Evolutionary conservation across 2,888 invertebrate genomes (phyloP), one percentile per base, ranked within the genome.

Genomic region (Eucera pruinosa): DNA sequence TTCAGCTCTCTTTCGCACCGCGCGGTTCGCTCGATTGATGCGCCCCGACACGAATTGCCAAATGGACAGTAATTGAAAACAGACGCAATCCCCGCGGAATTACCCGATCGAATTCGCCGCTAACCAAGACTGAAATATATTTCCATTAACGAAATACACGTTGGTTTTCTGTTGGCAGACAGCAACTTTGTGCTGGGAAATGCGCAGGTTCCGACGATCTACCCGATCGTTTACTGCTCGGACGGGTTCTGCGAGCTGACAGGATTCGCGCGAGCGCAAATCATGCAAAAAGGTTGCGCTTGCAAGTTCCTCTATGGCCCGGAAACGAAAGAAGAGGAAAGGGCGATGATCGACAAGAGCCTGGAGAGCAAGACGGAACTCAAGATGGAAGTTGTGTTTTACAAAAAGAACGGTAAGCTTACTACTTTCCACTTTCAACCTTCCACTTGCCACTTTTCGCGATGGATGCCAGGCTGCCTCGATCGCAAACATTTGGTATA

Each of bases 241-340:
- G 98, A 98, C 94, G 98, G 98, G 76, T 98, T 98, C 94, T 97
- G 97, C 93, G 98, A 98, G 94, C 95, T 98, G 94, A 98, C 98
- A 74, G 97, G 98, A 85, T 98, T 96, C 94, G 95, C 97, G 85
- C 95, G 98, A 89, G 98, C 98, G 83, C 97, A 98, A 94, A 98
- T 98, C 93, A 98, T 98, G 98, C 98, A 98, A 94, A 98, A 98
- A 92, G 97, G 97, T 83, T 98, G 98, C 93, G 97, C 98, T 88
- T 98, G 98, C 94, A 97, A 97, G 93, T 98, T 98, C 93, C 95
- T 98, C 23, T 97, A 97, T 92, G 98, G 98, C 2, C 95, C 96
- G 39, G 98, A 98, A 91, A 98, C 98, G 27, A 94, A 95, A 74
- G 97, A 97, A 20, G 97, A 97, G 84, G 97, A 98, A 91, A 97